Evolutionary conservation across 2,113 vertebrate species (phyloP), one percentile per base, ranked within the genome.

Genomic region (Neomonachus schauinslandi): DNA sequence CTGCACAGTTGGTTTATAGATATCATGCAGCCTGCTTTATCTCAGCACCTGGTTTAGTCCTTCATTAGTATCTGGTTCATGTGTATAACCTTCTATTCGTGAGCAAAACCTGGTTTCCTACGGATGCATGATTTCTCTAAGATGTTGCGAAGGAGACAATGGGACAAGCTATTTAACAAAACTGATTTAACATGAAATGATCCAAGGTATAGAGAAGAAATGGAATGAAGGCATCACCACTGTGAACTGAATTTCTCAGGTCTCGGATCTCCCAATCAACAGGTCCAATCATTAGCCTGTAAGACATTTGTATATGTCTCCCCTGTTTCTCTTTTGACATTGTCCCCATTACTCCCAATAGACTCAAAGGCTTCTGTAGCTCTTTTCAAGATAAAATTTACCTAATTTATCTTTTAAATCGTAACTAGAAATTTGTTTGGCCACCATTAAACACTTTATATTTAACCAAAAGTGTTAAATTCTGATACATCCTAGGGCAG

Each of bases 31-130:
- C 1, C n/a, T 16, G 1, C 28, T 57, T n/a, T 31, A 6, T 87
- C 24, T 84, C 16, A 0, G n/a, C 3, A 4, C 19, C 5, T 0
- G 1, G 1, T 18, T 76, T n/a, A 7, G 26, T 15, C 6, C 11
- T 57, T 65, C 19, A 1, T 42, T 16, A 22, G 6, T 74, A 0
- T 72, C 22, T n/a, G 16, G 12, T 89, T 95, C 79, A 28, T 10
- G 16, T 28, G 4, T 57, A 19, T 42, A 61, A 28, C 22, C 1
- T 72, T 49, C 15, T 65, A 7, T 31, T 14, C 77, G 1, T 5
- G 36, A 77, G 3, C 26, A 31, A 65, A 51, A 16, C 67, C 28
- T 65, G 19, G 3, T 93, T 89, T 93, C 33, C 67, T 46, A 2
- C 51, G 19, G 5, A 31, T 59, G 12, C 18, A 1, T 2, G 86